phyloP scores from a whole-genome alignment of 2,797 vertebrate genomes.

The Dromococcyx pavoninus region DNA sequence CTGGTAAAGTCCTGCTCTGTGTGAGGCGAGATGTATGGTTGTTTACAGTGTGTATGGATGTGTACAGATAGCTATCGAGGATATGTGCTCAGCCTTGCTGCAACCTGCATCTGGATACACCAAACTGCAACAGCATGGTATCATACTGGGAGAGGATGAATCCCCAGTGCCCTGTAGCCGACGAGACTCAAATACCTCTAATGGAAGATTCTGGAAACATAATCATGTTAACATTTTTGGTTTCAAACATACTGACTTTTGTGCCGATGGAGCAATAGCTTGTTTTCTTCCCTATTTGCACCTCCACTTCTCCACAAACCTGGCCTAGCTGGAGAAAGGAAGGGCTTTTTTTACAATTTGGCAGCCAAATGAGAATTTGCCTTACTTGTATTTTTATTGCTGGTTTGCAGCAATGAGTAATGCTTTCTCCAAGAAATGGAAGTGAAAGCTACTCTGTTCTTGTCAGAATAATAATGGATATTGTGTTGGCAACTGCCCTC shows the following conservation, averaged over 20 bases:
- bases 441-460: constrained; percentile 39
- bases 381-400: neutral
- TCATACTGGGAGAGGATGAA: neutral
- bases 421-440: constrained; percentile 13
- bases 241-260: neutral
- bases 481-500: neutral
- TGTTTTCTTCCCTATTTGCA: neutral
- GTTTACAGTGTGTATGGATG: too few relatives aligned
- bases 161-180: neutral
- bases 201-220: neutral
- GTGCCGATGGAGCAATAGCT: neutral
- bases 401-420: neutral
- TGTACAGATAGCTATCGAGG: fast-evolving
- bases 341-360: fast-evolving
- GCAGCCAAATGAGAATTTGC: neutral
- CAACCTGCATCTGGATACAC: neutral
- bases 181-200: neutral
- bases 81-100: neutral
- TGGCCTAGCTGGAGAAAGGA: neutral
- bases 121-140: neutral
- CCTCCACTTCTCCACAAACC: neutral
- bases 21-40: neutral
- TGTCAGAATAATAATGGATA: constrained; percentile 50
- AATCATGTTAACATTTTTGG: neutral
- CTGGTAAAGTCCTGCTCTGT: neutral